These are phyloP conservation scores for Sciurus vulgaris DNA, from an alignment of 2,797 vertebrate species.

Conservation along the genomic window DNA sequence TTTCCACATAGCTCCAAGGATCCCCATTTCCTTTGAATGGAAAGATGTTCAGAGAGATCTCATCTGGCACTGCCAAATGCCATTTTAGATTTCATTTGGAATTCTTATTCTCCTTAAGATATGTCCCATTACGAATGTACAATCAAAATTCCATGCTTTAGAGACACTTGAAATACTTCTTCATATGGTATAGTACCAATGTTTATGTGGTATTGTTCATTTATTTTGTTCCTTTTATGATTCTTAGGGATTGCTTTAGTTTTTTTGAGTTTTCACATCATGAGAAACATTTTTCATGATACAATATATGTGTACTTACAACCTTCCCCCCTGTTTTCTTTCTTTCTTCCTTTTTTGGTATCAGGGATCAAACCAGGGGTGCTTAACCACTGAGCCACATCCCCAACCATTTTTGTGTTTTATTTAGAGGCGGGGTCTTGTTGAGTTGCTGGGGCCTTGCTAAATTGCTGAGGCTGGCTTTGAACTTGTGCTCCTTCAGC, in stretches of 20 bases:
- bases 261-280: not conserved
- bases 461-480: too few species aligned
- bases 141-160: not conserved
- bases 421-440: too few species aligned
- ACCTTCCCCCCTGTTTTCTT: too few species aligned
- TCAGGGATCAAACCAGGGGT: too few species aligned
- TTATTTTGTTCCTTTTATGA: not conserved
- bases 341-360: too few species aligned
- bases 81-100: not conserved
- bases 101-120: not conserved
- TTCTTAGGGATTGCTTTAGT: not conserved
- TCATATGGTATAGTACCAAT: not conserved
- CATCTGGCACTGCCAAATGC: not conserved
- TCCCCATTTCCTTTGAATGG: not conserved
- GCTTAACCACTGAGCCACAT: too few species aligned
- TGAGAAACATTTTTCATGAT: not conserved
- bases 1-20: not conserved
- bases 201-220: not conserved
- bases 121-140: not conserved
- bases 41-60: not conserved
- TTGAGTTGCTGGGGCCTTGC: too few species aligned
- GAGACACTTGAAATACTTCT: not conserved
- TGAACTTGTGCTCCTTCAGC: too few species aligned
- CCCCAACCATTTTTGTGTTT: too few species aligned
- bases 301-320: not conserved